Base-by-base conservation (phyloP, 1,140 invertebrate species). In the Aphidius gifuensis region DNA sequence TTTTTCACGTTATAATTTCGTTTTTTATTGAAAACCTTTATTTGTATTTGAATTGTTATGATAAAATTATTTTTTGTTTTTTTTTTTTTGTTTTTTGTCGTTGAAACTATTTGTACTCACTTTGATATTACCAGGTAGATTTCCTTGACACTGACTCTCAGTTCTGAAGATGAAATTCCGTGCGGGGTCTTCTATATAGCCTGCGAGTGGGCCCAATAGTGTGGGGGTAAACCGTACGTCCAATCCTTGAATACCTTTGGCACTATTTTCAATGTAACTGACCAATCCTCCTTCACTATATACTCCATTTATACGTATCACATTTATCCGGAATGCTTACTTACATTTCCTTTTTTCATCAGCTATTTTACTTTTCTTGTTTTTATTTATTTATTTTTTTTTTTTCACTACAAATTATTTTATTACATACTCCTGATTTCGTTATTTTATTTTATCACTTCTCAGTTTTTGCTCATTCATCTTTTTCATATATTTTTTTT, bases 161-260 rank as follows among this genome's bases (percentile, higher is more conserved):
- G 74, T 73, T 80, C 77, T 80, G 78, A 78, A 80, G 78, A 79
- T 77, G 74, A 78, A 77, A 80, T 79, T 77, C 74, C 68, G 65
- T 38, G 73, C 66, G 76, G 60, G 70, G 77, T 79, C 76, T 76
- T 75, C 78, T 79, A 78, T 80, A 80, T 80, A 80, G 76, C 74
- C 68, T 80, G 74, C 63, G 71, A 46, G 53, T 32, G 23, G 16
- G 5, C 5, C 39, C 53, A 9, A 47, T 58, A 44, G 60, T 53
- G 76, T 75, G 77, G 78, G 78, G 78, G 69, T 71, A 74, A 72
- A 73, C 68, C 68, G 68, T 68, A 69, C 67, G 66, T 53, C 75
- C 74, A 77, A 78, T 76, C 68, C 68, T 53, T 64, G 66, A 56
- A 62, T 61, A 60, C 61, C 74, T 76, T 75, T 73, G 73, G 66